These are phyloP conservation scores for Nycticebus coucang DNA, from an alignment of 2,113 vertebrate genomes.

Conservation along the genomic window DNA sequence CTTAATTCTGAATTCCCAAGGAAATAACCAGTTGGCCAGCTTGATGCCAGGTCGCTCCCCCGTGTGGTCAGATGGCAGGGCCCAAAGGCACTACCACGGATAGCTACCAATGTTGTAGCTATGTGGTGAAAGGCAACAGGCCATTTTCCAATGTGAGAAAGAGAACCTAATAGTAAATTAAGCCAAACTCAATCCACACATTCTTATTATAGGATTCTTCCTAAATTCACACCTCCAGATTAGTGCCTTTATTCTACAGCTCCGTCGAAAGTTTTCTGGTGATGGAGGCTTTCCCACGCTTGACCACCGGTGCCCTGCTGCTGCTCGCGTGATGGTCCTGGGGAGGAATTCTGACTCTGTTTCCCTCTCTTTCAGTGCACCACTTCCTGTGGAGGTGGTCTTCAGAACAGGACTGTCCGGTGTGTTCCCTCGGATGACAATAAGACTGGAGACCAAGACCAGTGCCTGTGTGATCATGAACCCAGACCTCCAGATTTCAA, in stretches of 20 bases:
- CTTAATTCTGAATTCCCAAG: not conserved
- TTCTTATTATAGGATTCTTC: not conserved
- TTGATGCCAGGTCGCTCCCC: not conserved
- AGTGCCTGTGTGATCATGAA: constrained; percentile 78
- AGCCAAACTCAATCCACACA: not conserved
- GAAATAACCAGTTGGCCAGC: not conserved
- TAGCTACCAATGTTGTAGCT: not conserved
- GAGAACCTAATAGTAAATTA: not conserved
- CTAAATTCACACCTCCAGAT: not conserved
- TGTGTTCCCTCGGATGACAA: constrained; percentile 82
- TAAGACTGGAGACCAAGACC: constrained; percentile 69
- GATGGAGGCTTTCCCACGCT: not conserved
- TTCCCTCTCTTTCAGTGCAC: constrained; percentile 84
- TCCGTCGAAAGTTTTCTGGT: not conserved
- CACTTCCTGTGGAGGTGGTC: constrained; percentile 85
- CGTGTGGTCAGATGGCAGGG: not conserved
- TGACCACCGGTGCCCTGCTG: not conserved
- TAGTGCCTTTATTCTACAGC: not conserved
- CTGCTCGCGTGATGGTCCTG: accelerated
- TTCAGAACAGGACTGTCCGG: constrained; percentile 81
- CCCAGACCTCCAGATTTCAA: constrained; percentile 78
- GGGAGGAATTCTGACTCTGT: not conserved
- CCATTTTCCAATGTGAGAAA: not conserved
- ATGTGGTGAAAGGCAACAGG: too few relatives aligned
- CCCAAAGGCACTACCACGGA: not conserved